Percentiles rank a stretch among this genome's conserved stretches.
Evolutionary conservation across 1,140 invertebrate species (phyloP).

Genomic region (Ceratina japonica): DNA sequence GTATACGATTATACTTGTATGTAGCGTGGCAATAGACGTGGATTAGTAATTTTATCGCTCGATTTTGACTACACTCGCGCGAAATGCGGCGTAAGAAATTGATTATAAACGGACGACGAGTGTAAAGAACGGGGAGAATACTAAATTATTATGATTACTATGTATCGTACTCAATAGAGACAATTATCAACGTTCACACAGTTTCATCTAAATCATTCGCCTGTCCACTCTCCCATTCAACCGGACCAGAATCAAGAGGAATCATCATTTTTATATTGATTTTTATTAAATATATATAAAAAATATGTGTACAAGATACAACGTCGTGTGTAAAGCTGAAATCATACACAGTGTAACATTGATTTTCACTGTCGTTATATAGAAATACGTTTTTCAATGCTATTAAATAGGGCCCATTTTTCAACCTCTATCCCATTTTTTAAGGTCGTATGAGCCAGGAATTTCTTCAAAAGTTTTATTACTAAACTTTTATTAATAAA

Average conservation of each 20-base stretch:
- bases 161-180: slow-evolving; percentile 66
- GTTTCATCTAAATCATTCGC: slow-evolving; percentile 35
- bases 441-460: not conserved
- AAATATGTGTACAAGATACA: slow-evolving; percentile 78
- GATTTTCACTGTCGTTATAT: slow-evolving; percentile 43
- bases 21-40: slow-evolving; percentile 45
- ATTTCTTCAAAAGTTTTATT: too few relatives aligned
- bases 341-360: slow-evolving; percentile 59
- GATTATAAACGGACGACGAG: not conserved
- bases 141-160: slow-evolving; percentile 64
- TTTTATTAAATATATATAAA: slow-evolving; percentile 80
- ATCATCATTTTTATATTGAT: slow-evolving; percentile 8
- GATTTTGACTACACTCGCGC: slow-evolving; percentile 15
- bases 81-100: slow-evolving; percentile 8
- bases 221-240: not conserved
- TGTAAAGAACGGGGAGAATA: slow-evolving; percentile 38
- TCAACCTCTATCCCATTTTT: not conserved
- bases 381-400: slow-evolving; percentile 51
- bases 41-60: slow-evolving; percentile 35
- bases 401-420: slow-evolving; percentile 19
- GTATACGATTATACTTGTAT: slow-evolving; percentile 28
- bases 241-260: not conserved
- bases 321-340: slow-evolving; percentile 71
- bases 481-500: too few relatives aligned
- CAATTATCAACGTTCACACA: slow-evolving; percentile 45